Percentiles rank a stretch among this genome's conserved stretches.
phyloP scores from a whole-genome alignment of 2,113 vertebrate species.

The Scomber colias region DNA sequence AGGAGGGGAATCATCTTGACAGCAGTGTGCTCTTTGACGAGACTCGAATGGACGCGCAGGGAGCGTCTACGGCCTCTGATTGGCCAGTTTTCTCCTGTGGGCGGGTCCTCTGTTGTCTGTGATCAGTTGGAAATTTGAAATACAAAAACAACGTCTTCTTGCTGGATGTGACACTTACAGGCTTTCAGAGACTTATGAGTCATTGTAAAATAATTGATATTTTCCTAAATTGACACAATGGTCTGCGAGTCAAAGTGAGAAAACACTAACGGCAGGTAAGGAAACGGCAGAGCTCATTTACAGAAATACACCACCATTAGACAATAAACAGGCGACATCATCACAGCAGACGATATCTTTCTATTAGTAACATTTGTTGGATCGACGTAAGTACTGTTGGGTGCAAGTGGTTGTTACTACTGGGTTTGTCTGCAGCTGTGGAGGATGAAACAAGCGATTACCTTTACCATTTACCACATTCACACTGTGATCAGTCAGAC shows the following conservation, averaged over 20 bases:
- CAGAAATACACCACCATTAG: not conserved
- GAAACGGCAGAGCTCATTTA: not conserved
- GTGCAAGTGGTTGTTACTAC: not conserved
- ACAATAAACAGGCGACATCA: not conserved
- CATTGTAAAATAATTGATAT: not conserved
- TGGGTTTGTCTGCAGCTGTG: not conserved
- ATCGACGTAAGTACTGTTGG: not conserved
- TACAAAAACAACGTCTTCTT: conserved; percentile 25
- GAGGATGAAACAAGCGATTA: not conserved
- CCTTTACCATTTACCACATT: not conserved
- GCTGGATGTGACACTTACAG: not conserved
- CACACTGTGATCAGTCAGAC: not conserved
- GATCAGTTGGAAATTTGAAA: conserved; percentile 77
- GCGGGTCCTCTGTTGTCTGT: conserved; percentile 6
- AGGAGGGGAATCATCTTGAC: conserved; percentile 2
- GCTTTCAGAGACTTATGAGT: no score
- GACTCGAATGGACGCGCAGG: conserved; percentile 1
- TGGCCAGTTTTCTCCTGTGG: conserved; percentile 39
- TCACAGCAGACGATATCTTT: not conserved
- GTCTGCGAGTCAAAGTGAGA: conserved; percentile 25
- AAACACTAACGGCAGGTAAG: conserved; percentile 57
- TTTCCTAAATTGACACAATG: conserved; percentile 2
- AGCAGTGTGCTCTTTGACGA: not conserved
- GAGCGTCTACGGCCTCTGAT: conserved; percentile 41
- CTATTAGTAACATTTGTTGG: no score